Evolutionary conservation across 2,113 vertebrate species (phyloP), one percentile per base, ranked within the genome.

Genomic region (Nothoprocta pentlandii): DNA sequence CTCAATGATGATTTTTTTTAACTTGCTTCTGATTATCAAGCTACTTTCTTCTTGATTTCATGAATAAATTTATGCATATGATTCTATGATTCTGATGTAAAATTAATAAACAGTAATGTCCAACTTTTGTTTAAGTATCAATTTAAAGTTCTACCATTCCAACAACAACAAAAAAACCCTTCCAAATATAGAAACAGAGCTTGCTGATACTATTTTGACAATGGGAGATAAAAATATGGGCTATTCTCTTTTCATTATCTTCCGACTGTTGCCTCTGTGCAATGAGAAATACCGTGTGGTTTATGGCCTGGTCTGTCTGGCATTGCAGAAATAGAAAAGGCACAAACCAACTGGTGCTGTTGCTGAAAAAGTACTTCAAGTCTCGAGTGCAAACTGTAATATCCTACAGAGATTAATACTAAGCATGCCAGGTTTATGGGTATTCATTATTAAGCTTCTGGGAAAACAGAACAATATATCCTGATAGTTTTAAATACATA

Each of bases 381-480:
- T 95, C 73, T 89, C 70, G 69, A 96, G 46, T 79, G 78, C 78
- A 94, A 97, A 94, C 61, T 80, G 75, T 81, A 96, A 95, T 80
- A 94, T 82, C 80, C 95, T 96, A 75, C 12, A 74, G 92, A 92
- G 95, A 96, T 75, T 95, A 95, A 85, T 68, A 91, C 71, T 87
- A 86, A 94, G 86, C 61, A 92, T 87, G 81, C 91, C 74, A 94
- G 89, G 78, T 93, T 97, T 97, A 96, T 92, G 84, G 90, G 78
- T 87, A 82, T 96, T 85, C 58, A 41, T 94, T 97, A 97, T 96
- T 92, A 94, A 90, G 91, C 89, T 95, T 88, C 85, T 96, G 91
- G 90, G 80, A 81, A 97, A 96, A 87, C 32, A 92, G 66, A 97
- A 97, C 95, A 97, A 90, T 91, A 87, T 91, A 90, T 91, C 89